A percentile compares a stretch with the other conserved stretches of the same genome.
Evolutionary conservation across 2,797 vertebrate species (phyloP).

Genomic region (Schizopygopsis pylzovi): DNA sequence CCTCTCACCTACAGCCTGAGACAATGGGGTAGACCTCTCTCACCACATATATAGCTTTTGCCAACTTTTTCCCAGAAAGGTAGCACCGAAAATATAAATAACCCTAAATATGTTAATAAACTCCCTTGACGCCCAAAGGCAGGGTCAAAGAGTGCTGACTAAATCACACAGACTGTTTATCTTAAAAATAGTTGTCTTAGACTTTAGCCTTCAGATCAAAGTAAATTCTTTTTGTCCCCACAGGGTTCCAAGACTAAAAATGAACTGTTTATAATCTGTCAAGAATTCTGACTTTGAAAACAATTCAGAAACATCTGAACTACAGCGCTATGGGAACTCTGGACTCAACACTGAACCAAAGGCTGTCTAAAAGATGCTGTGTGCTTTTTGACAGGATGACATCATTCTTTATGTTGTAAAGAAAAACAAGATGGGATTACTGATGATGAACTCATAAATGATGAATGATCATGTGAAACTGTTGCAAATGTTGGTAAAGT

Average conservation of each 20-base stretch:
- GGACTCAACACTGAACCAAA: not conserved
- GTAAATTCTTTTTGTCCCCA: slow-evolving; percentile 27
- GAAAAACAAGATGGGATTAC: slow-evolving; percentile 27
- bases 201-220: slow-evolving; percentile 35
- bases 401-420: slow-evolving; percentile 3
- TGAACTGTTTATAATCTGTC: slow-evolving; percentile 11
- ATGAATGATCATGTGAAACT: slow-evolving; percentile 40
- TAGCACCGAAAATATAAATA: slow-evolving; percentile 54
- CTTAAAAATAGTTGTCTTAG: slow-evolving; percentile 31
- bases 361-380: not conserved
- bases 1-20: slow-evolving; percentile 72
- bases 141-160: slow-evolving; percentile 10
- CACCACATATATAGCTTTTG: slow-evolving; percentile 50
- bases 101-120: slow-evolving; percentile 14
- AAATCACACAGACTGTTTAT: slow-evolving; percentile 34
- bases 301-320: slow-evolving; percentile 36
- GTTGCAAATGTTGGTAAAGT: slow-evolving; percentile 35
- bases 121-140: slow-evolving; percentile 6
- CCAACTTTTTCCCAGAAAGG: slow-evolving; percentile 60
- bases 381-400: not conserved
- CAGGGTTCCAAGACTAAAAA: slow-evolving; percentile 6
- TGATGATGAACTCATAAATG: slow-evolving; percentile 27
- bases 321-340: slow-evolving; percentile 11
- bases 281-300: slow-evolving; percentile 35
- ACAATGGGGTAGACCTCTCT: slow-evolving; percentile 74